Percentiles rank a stretch among this genome's conserved stretches.
These are phyloP conservation scores for Epinephelus fuscoguttatus DNA, from an alignment of 2,113 vertebrate genomes.

Conservation along the genomic window DNA sequence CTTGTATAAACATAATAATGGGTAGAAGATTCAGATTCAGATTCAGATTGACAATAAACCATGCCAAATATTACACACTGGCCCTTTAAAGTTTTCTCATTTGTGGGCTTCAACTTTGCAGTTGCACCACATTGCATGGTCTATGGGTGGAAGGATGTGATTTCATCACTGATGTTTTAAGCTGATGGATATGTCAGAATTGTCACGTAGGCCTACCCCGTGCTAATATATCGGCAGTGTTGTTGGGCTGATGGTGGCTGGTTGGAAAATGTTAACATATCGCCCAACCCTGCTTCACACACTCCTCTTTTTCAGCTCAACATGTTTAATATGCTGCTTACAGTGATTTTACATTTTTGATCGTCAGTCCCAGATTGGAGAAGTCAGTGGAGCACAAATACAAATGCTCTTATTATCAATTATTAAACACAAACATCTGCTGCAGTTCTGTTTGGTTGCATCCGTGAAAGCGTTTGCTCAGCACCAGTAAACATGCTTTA, in stretches of 20 bases:
- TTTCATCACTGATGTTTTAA: background rate
- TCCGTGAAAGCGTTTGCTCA: constrained; percentile 5
- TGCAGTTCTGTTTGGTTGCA: background rate
- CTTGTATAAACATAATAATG: too few relatives aligned
- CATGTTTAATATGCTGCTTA: too few relatives aligned
- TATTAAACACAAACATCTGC: background rate
- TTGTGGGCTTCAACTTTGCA: background rate
- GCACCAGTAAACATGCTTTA: background rate
- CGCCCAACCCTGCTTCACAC: too few relatives aligned
- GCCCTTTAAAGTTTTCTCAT: background rate
- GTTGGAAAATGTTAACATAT: too few relatives aligned
- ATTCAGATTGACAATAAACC: too few relatives aligned
- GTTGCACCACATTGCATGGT: background rate
- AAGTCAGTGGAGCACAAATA: background rate
- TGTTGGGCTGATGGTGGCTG: too few relatives aligned
- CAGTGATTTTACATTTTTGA: background rate
- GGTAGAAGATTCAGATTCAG: too few relatives aligned
- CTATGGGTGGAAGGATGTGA: background rate
- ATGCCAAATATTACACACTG: too few relatives aligned
- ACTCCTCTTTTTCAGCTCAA: background rate
- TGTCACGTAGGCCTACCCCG: background rate
- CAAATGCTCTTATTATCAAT: background rate
- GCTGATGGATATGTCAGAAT: background rate
- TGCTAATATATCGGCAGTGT: too few relatives aligned
- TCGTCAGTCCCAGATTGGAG: background rate